Evolutionary conservation across 53 echinoderm and acorn worm genomes (phyloP), one percentile per base, ranked within the genome.

Genomic region (Patiria pectinifera): DNA sequence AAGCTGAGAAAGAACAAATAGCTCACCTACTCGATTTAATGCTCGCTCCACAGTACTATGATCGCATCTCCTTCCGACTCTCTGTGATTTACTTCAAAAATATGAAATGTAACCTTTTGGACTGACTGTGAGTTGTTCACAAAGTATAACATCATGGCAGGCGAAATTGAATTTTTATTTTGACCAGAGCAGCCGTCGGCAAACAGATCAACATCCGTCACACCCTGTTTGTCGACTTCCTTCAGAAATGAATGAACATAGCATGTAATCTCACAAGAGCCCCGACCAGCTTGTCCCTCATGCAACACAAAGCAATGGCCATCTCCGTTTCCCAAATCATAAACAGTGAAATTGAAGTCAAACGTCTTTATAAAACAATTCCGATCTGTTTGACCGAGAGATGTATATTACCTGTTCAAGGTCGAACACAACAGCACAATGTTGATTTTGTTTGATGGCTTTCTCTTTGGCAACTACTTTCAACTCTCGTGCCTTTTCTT

Each of bases 11-110:
- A 92, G 94, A 44, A 89, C 76, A 43, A 84, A 47, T 23, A 94
- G 69, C 11, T 86, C 95, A 46, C 87, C 76, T 14, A 82, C 91
- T 19, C 86, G 85, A 14, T 86, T 85, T 11, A 95, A 58, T 59
- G 93, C 83, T 77, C 82, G 86, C 62, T 93, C 91, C 15, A 95
- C 78, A 15, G 85, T 80, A 86, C 95, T 95, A 78, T 95, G 94
- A 95, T 92, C 48, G 71, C 53, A 43, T 93, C 95, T 48, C 95
- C 91, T 53, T 93, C 93, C 35, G 35, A 35, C 35, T 35, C 0
- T 35, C 35, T 35, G 35, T 35, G 35, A 35, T 35, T 35, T 35
- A 35, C 35, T 35, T 35, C 35, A 35, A 35, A 35, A 35, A 35
- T 35, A 35, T 35, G 79, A 22, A 22, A 19, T 47, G 83, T 91